A percentile compares a stretch with the other conserved stretches of the same genome.
phyloP scores from a whole-genome alignment of 2,113 vertebrate species.

The Sebastes schlegelii region DNA sequence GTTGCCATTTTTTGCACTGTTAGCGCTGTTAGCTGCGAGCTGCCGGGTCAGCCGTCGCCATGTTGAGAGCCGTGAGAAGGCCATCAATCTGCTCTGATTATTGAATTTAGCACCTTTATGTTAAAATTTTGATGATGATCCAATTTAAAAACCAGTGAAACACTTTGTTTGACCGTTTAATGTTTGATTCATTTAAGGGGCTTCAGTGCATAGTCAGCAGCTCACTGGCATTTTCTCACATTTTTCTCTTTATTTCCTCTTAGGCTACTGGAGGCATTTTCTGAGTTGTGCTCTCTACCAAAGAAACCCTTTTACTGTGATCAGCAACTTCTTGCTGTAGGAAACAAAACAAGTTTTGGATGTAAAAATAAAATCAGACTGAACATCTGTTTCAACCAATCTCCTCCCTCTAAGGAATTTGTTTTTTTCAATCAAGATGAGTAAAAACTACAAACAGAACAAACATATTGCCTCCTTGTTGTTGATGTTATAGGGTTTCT shows the following conservation, averaged over 20 bases:
- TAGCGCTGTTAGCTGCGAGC: background rate
- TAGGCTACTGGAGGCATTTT: background rate
- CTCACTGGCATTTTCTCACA: background rate
- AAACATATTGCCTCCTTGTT: background rate
- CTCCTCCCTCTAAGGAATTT: background rate
- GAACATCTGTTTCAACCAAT: background rate
- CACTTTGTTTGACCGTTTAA: background rate
- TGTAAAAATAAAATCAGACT: background rate
- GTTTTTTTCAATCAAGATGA: background rate
- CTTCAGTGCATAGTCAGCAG: conserved; percentile 7
- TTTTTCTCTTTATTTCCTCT: conserved; percentile 5
- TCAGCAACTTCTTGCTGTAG: background rate
- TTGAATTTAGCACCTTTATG: background rate
- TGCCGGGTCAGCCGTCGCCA: background rate
- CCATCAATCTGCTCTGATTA: background rate
- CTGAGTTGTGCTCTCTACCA: background rate
- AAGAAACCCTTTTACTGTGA: background rate
- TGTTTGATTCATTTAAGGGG: background rate
- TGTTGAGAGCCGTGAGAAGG: background rate
- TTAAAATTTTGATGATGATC: background rate
- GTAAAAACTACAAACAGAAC: background rate
- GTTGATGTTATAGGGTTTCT: background rate
- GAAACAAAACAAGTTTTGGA: background rate
- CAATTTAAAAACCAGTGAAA: background rate
- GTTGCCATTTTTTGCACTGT: background rate